phyloP scores from a whole-genome alignment of 2,888 invertebrate species.

The Saturnia pavonia region DNA sequence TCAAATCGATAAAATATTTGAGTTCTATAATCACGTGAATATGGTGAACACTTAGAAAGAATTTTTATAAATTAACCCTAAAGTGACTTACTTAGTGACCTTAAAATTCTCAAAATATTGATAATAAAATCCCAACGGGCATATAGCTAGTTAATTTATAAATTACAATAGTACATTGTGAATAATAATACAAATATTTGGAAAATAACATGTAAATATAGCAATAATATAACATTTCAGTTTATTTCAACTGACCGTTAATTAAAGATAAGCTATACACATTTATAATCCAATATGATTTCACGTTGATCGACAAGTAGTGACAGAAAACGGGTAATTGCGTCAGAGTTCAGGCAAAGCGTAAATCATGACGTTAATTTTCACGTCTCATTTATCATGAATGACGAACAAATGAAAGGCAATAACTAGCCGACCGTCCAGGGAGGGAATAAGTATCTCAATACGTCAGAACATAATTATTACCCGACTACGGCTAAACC shows the following conservation, averaged over 20 bases:
- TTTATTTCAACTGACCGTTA: background rate
- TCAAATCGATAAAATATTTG: too few relatives aligned
- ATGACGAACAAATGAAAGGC: background rate
- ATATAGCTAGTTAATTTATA: too few relatives aligned
- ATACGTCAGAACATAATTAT: background rate
- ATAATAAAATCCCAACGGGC: too few relatives aligned
- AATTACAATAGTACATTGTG: too few relatives aligned
- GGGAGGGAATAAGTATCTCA: background rate
- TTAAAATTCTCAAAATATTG: too few relatives aligned
- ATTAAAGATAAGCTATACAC: background rate
- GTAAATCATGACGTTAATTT: constrained; percentile 7
- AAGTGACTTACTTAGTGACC: too few relatives aligned
- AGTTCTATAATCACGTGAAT: too few relatives aligned
- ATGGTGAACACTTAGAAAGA: too few relatives aligned
- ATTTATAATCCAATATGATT: background rate
- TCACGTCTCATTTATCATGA: background rate
- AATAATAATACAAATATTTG: too few relatives aligned
- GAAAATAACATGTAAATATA: too few relatives aligned
- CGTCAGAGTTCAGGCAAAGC: background rate
- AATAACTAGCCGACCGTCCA: background rate
- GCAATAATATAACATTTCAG: background rate
- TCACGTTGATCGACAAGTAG: background rate
- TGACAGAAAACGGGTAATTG: constrained; percentile 3
- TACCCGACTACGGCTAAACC: too few relatives aligned
- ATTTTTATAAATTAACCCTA: too few relatives aligned